These are phyloP conservation scores for Columba livia DNA, from an alignment of 2,113 vertebrate species.

Conservation along the genomic window DNA sequence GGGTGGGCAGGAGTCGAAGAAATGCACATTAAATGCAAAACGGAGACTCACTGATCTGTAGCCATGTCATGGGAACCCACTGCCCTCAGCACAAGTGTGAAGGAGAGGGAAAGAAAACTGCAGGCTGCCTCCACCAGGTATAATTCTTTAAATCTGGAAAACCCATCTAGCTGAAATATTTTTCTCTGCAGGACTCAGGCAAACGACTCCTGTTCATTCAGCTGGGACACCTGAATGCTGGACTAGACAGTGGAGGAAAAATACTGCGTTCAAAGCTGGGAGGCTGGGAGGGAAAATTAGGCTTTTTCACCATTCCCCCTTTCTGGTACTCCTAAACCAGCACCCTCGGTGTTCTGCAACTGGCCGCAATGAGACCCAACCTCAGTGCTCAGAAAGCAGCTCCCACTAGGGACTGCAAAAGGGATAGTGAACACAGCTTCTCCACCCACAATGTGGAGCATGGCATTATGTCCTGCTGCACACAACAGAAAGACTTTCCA, in stretches of 20 bases:
- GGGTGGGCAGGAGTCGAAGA: not conserved
- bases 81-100: slow-evolving; percentile 2
- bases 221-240: not conserved
- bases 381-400: not conserved
- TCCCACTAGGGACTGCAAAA: not conserved
- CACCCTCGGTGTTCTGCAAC: not conserved
- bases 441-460: not conserved
- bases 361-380: accelerated
- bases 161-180: slow-evolving; percentile 19
- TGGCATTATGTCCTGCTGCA: not conserved
- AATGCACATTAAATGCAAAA: not conserved
- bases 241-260: not conserved
- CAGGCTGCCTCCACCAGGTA: slow-evolving; percentile 8
- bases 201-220: not conserved
- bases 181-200: not conserved
- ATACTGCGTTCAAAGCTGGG: not conserved
- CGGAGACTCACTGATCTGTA: not conserved
- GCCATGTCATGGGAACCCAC: accelerated
- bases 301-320: not conserved
- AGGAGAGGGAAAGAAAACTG: not conserved
- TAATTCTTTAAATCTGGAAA: slow-evolving; percentile 31
- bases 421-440: not conserved
- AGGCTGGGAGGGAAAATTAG: not conserved
- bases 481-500: not conserved
- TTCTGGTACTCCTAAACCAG: not conserved